Base-by-base conservation (phyloP, 1,140 invertebrate species). In the Nilaparvata lugens region DNA sequence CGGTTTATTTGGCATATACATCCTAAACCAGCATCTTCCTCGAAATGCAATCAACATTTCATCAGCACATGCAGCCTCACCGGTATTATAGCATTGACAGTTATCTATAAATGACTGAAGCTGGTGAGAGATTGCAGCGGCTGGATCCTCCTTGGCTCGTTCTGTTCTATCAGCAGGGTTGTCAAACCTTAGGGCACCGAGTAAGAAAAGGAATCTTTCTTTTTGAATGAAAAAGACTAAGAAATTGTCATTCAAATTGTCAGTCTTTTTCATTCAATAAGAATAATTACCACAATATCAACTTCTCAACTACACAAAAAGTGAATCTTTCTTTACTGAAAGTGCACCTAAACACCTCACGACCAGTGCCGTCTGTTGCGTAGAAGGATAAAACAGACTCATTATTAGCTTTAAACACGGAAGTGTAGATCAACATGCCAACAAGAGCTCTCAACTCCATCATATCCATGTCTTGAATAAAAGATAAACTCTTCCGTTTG, bases 21-120 rank as follows among this genome's bases (percentile, higher is more conserved):
- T 68, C 45, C 69, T 64, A 60, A 77, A 78, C 16, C 24, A 18
- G 56, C 71, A 75, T 23, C 68, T 60, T 18, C 74, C 74, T 38
- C 69, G 55, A 62, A 74, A 76, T 31, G 62, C 52, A 16, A 71
- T 56, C 18, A 76, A 60, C 65, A 73, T 74, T 69, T 77, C 74
- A 67, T 77, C 74, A 40, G 76, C 67, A 55, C 66, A 68, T 28
- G 64, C 64, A 52, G 65, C 61, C 52, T 58, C 62, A 7, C 67
- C 63, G 2, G 66, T 55, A 55, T 62, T 58, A 62, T 73, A 74
- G 56, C 56, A 61, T 64, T 71, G 67, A 65, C 65, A 72, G 64
- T 75, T 73, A 16, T 62, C 58, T 23, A 75, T 62, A 67, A 74
- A 72, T 48, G 60, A 68, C n/a, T 71, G 62, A 63, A 72, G 72